phyloP scores from a whole-genome alignment of 35 echinoderm and acorn worm genomes.

The Ophioderma brevispina region DNA sequence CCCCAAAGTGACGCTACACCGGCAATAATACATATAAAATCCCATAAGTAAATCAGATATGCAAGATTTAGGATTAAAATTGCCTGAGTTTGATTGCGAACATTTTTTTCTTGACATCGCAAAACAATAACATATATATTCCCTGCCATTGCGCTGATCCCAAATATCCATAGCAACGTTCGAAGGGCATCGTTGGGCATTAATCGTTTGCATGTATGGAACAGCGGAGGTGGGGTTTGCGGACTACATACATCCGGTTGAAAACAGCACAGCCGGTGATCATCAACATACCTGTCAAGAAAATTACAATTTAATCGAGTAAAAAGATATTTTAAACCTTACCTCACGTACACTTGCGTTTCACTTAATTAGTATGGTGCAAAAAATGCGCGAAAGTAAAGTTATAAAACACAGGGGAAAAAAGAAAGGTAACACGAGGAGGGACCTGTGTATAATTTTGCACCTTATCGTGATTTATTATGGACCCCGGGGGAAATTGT shows the following conservation, averaged over 20 bases:
- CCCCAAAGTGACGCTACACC: constrained; percentile 13
- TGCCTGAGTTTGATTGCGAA: neutral
- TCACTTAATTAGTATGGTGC: no score
- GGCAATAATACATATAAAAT: constrained; percentile 44
- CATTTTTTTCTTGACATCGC: constrained; percentile 12
- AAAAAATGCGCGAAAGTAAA: no score
- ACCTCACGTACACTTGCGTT: no score
- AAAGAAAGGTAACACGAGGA: no score
- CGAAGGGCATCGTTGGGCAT: constrained; percentile 70
- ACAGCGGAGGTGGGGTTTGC: neutral
- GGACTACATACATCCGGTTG: neutral
- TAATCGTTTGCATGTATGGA: constrained; percentile 51
- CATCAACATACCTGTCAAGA: constrained; percentile 21
- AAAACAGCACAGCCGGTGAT: constrained; percentile 37
- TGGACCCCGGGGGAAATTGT: no score
- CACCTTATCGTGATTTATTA: no score
- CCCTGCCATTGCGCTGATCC: constrained; percentile 62
- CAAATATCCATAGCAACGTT: constrained; percentile 65
- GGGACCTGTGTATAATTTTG: no score
- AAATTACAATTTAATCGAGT: no score
- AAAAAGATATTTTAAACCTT: no score
- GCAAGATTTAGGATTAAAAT: constrained; percentile 42
- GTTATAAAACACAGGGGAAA: no score
- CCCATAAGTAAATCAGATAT: constrained; percentile 51
- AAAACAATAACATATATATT: constrained; percentile 58